Conservation (phyloP, 1,140 invertebrate species). For the Bactericera cockerelli region DNA sequence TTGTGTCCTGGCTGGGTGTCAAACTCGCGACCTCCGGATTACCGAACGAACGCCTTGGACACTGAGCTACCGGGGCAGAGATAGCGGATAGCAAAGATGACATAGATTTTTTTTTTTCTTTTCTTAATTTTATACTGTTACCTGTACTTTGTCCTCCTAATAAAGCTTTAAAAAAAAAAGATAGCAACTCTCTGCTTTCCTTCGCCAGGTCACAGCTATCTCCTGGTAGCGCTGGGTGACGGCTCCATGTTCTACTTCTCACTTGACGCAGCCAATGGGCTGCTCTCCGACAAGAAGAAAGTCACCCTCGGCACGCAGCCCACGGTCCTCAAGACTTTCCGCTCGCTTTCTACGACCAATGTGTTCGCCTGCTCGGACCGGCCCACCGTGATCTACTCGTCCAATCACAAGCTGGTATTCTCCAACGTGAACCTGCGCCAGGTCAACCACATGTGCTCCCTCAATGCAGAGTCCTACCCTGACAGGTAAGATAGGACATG, state of each 20-base stretch:
- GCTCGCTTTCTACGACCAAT: constrained; percentile 82
- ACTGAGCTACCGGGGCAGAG: no score
- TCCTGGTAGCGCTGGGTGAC: constrained; percentile 87
- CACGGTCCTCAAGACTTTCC: constrained; percentile 80
- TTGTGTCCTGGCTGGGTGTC: no score
- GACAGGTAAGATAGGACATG: constrained; percentile 66
- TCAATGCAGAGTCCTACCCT: constrained; percentile 87
- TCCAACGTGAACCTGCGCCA: constrained; percentile 98
- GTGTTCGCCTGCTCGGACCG: constrained; percentile 98
- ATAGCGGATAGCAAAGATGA: no score
- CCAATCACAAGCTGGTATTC: constrained; percentile 97
- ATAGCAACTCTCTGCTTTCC: no score
- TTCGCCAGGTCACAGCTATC: constrained; percentile 42
- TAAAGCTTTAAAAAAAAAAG: no score
- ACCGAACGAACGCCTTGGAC: no score
- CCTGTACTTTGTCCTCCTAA: no score
- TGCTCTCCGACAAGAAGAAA: constrained; percentile 67
- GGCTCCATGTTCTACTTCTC: constrained; percentile 95
- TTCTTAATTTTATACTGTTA: no score
- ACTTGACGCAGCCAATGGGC: constrained; percentile 53
- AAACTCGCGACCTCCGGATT: no score
- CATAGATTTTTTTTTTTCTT: no score
- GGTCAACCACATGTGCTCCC: constrained; percentile 95
- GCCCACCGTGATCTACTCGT: constrained; percentile 97
- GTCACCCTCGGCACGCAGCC: constrained; percentile 94